A percentile compares a stretch with the other conserved stretches of the same genome.
phyloP scores from a whole-genome alignment of 1,140 invertebrate genomes.

The Drosophila trapezifrons region DNA sequence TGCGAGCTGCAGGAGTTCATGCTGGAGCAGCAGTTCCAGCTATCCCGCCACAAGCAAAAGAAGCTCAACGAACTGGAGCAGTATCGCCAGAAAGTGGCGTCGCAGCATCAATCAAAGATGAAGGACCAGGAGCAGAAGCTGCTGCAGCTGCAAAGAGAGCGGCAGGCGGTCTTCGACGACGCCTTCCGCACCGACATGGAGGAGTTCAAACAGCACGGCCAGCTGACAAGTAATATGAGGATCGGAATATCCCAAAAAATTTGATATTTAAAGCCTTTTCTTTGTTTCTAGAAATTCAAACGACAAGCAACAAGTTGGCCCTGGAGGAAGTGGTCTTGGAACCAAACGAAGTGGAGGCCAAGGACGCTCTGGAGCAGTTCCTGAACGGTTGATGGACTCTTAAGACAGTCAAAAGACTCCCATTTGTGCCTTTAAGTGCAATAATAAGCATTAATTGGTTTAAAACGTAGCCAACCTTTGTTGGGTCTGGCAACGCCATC shows the following conservation, averaged over 20 bases:
- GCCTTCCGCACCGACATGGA: constrained; percentile 88
- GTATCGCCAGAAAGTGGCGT: constrained; percentile 86
- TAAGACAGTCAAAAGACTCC: background rate
- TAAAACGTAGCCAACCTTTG: background rate
- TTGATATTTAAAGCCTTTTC: background rate
- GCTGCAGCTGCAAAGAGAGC: constrained; percentile 86
- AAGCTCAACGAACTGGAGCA: constrained; percentile 84
- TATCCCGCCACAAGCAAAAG: constrained; percentile 88
- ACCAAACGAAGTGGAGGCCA: constrained; percentile 75
- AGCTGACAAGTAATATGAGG: constrained; percentile 85
- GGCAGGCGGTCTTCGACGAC: constrained; percentile 88
- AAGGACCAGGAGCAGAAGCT: constrained; percentile 85
- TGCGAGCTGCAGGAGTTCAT: constrained; percentile 87
- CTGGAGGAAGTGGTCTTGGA: constrained; percentile 86
- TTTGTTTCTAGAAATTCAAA: constrained; percentile 53
- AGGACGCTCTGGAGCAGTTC: constrained; percentile 86
- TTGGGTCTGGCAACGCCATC: constrained; percentile 22
- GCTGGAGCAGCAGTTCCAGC: constrained; percentile 87
- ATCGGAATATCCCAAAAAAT: too few relatives aligned
- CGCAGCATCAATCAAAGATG: constrained; percentile 87
- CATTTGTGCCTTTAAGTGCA: constrained; percentile 49
- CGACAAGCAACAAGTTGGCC: constrained; percentile 65
- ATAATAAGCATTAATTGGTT: constrained; percentile 37
- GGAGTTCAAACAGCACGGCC: constrained; percentile 87
- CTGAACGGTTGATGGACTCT: constrained; percentile 83